Base-by-base conservation (phyloP, 92 coral and sea anemone genomes). In the Actinernus sp. region DNA sequence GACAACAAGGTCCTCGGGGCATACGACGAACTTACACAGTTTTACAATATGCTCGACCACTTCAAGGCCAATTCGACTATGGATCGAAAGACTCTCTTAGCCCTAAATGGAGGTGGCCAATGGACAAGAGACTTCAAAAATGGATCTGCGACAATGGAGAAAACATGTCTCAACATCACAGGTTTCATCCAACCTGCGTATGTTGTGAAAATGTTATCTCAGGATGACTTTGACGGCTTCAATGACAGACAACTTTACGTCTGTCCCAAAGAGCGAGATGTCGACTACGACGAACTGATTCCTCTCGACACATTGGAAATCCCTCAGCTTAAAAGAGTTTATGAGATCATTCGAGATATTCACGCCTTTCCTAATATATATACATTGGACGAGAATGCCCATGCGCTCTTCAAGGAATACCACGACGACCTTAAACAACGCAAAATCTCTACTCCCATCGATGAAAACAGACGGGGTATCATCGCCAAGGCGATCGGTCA, bases 51-150 rank as follows among this genome's bases (percentile, higher is more conserved):
- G 84, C 70, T 78, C 2, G 84, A 78, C 30, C 84, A 68, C 7
- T 66, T 65, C 76, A 77, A 68, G n/a, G 3, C 78, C 9, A 78
- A 78, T 14, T 78, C 72, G 1, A 78, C 78, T 4, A 60, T 78
- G 85, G 71, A 78, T 72, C 10, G 85, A 36, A 78, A 78, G 34
- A 78, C 78, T 10, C 78, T 78, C 0, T 31, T 71, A 18, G 87
- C 87, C 0, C 45, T 80, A 3, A 71, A 80, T n/a, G 80, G 86
- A 19, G 87, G 73, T 13, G 74, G 61, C 2, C 74, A 63, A 38
- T 71, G 80, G 81, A 71, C 81, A 16, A 39, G 74, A n/a, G 74
- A 55, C 41, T 80, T 55, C 41, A 63, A 80, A 51, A 72, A 63
- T 38, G 81, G 81, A 2, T 71, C 80, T 2, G 36, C 31, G 2